These are phyloP conservation scores for Lypha dubia DNA, from an alignment of 2,888 invertebrate species.

Conservation along the genomic window DNA sequence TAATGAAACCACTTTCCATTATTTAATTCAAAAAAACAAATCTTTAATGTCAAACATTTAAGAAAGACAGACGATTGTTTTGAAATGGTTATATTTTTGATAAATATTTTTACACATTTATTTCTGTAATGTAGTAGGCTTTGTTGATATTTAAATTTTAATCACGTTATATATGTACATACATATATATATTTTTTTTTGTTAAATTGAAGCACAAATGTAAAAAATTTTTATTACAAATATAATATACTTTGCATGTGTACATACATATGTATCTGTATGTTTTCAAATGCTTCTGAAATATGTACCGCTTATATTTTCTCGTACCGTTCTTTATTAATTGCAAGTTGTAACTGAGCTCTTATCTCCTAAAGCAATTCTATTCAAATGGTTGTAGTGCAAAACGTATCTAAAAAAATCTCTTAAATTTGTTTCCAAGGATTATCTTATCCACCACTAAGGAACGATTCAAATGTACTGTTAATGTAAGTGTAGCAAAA, in stretches of 20 bases:
- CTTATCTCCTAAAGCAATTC: slow-evolving; percentile 24
- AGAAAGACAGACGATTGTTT: slow-evolving; percentile 29
- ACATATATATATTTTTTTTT: neutral
- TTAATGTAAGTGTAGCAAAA: neutral
- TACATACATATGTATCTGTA: slow-evolving; percentile 6
- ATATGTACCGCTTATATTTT: neutral
- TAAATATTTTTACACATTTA: slow-evolving; percentile 1
- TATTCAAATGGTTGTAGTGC: slow-evolving; percentile 23
- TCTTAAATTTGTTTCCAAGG: slow-evolving; percentile 32
- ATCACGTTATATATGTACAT: no score
- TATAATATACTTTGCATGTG: slow-evolving; percentile 1
- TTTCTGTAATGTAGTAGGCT: neutral
- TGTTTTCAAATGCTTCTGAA: slow-evolving; percentile 21
- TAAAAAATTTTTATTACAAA: slow-evolving; percentile 7
- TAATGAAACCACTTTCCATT: neutral
- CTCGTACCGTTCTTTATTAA: slow-evolving; percentile 55
- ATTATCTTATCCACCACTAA: slow-evolving; percentile 36
- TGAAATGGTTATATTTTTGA: neutral
- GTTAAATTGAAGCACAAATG: neutral
- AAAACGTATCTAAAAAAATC: neutral
- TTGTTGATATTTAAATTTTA: neutral
- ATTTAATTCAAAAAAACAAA: neutral
- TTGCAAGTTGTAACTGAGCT: slow-evolving; percentile 60
- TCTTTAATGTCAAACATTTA: neutral
- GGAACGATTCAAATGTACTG: neutral